These are phyloP conservation scores for Tribolium castaneum DNA, from an alignment of 1,140 invertebrate genomes.

Conservation along the genomic window DNA sequence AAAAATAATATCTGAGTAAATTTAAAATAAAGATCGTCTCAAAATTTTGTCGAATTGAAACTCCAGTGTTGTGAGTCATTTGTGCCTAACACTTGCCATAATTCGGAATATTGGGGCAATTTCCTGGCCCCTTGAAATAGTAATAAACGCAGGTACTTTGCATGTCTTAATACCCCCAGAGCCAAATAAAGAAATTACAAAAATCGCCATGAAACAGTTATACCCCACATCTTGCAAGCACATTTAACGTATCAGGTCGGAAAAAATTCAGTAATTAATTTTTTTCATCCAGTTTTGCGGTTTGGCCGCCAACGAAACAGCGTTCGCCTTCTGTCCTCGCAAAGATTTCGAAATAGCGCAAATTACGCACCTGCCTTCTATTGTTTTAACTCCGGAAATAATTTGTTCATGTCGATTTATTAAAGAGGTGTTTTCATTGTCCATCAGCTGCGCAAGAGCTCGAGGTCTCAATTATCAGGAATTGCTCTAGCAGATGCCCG, in stretches of 20 bases:
- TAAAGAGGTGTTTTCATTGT: constrained; percentile 28
- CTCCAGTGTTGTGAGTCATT: no score
- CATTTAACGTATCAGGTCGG: background rate
- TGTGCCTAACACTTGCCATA: no score
- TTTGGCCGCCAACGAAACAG: constrained; percentile 2
- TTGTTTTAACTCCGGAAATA: constrained; percentile 29
- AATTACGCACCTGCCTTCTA: constrained; percentile 15
- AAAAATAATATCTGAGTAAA: no score
- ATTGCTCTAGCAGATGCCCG: background rate
- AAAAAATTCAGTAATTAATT: constrained; percentile 25
- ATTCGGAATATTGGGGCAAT: background rate
- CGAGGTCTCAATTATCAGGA: background rate
- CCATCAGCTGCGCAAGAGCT: constrained; percentile 5
- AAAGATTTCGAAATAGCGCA: constrained; percentile 2
- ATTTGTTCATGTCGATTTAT: constrained; percentile 27
- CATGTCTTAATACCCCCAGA: background rate
- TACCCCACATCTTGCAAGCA: constrained; percentile 30
- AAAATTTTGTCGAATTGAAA: no score
- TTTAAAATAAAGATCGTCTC: no score
- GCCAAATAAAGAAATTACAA: constrained; percentile 18
- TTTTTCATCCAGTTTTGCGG: constrained; percentile 7
- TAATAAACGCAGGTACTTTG: background rate
- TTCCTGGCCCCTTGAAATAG: background rate
- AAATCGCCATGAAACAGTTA: background rate
- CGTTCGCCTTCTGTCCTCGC: constrained; percentile 14